phyloP scores from a whole-genome alignment of 2,113 vertebrate species.

The Aplodontia rufa region DNA sequence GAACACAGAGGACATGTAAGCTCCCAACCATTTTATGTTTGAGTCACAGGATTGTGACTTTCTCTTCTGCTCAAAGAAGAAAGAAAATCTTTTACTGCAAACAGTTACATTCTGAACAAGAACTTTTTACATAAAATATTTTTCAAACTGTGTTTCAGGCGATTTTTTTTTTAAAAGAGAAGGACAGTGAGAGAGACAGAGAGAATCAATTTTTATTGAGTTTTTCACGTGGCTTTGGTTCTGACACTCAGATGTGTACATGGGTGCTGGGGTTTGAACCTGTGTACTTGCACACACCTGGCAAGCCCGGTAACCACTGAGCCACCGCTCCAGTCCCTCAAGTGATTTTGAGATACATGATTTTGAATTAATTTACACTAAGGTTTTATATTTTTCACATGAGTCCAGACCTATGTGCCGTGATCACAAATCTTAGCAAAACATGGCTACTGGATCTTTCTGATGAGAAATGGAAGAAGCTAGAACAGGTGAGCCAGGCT shows the following conservation, averaged over 20 bases:
- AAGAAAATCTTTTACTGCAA: background rate
- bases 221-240: too few species aligned
- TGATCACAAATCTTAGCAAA: background rate
- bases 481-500: background rate
- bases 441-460: background rate
- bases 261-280: too few species aligned
- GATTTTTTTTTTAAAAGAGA: too few species aligned
- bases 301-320: too few species aligned
- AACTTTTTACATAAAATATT: background rate
- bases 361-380: too few species aligned
- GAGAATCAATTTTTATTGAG: too few species aligned
- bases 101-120: constrained; percentile 8
- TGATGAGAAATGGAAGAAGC: background rate
- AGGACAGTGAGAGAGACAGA: too few species aligned
- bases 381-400: background rate
- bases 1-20: background rate
- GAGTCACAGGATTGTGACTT: background rate
- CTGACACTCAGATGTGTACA: too few species aligned
- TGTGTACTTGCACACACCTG: too few species aligned
- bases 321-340: too few species aligned
- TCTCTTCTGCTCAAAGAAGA: background rate
- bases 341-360: too few species aligned
- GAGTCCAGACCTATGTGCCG: background rate
- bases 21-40: background rate
- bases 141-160: constrained; percentile 7